Evolutionary conservation across 2,113 vertebrate genomes (phyloP).

Genomic region (Heterochromis multidens): DNA sequence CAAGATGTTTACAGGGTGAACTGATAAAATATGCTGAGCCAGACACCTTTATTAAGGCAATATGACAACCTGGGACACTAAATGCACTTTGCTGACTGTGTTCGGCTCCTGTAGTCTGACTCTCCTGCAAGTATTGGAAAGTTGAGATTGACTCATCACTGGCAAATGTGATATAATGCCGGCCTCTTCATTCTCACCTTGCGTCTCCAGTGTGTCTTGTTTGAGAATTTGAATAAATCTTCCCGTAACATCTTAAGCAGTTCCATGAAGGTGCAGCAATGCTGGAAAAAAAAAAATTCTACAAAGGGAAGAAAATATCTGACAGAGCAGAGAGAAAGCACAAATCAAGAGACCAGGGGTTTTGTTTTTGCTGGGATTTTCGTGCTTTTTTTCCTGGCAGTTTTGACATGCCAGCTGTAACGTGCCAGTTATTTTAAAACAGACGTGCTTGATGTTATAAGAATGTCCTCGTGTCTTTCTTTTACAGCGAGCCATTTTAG

Average conservation of each 20-base stretch:
- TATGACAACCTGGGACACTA: not conserved
- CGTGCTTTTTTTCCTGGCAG: not conserved
- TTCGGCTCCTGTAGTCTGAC: not conserved
- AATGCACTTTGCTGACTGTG: not conserved
- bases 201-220: slow-evolving; percentile 7
- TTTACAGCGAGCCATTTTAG: not conserved
- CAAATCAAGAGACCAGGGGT: not conserved
- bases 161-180: not conserved
- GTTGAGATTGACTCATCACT: not conserved
- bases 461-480: not conserved
- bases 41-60: not conserved
- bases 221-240: slow-evolving; percentile 29
- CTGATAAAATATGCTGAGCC: not conserved
- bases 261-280: not conserved
- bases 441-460: not conserved
- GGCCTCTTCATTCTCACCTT: not conserved
- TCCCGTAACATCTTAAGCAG: not conserved
- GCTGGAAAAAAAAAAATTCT: slow-evolving; percentile 6
- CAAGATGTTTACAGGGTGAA: not conserved
- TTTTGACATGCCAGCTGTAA: slow-evolving; percentile 1
- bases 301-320: not conserved
- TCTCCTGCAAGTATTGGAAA: not conserved
- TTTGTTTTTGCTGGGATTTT: not conserved
- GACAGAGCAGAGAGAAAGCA: not conserved
- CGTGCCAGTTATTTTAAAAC: not conserved